Conservation (phyloP, 2,797 vertebrate genomes). For the Eulemur rubriventer region DNA sequence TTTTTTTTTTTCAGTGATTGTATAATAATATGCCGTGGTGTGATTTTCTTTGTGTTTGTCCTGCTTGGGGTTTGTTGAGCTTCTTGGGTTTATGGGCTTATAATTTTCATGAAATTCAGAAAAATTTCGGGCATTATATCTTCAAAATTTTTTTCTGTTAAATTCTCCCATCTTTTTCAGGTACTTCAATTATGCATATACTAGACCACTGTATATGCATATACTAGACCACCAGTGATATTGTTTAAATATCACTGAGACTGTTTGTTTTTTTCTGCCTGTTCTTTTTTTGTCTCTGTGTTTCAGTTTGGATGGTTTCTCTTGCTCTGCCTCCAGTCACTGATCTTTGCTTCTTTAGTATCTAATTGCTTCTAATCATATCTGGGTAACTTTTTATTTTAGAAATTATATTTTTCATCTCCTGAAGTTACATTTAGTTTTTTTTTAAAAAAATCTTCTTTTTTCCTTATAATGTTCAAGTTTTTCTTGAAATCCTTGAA, state of each 20-base stretch:
- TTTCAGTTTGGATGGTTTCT: constrained; percentile 7
- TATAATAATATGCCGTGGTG: not conserved
- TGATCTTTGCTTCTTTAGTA: not conserved
- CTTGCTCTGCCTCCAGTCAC: not conserved
- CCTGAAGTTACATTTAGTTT: not conserved
- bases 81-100: not conserved
- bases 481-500: not conserved
- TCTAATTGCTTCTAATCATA: not conserved
- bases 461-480: not conserved
- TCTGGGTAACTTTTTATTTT: not conserved
- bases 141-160: not conserved
- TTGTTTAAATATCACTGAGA: not conserved
- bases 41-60: not conserved
- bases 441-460: not conserved
- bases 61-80: not conserved
- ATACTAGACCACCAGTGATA: not conserved
- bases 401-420: constrained; percentile 16
- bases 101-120: not conserved
- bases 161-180: not conserved
- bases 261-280: not conserved
- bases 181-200: not conserved
- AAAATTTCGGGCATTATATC: not conserved
- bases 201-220: not conserved
- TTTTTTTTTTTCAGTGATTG: not conserved
- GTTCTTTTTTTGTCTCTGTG: not conserved